Base-by-base conservation (phyloP, 2,888 invertebrate genomes). In the Spatulosminthurus flaviceps region DNA sequence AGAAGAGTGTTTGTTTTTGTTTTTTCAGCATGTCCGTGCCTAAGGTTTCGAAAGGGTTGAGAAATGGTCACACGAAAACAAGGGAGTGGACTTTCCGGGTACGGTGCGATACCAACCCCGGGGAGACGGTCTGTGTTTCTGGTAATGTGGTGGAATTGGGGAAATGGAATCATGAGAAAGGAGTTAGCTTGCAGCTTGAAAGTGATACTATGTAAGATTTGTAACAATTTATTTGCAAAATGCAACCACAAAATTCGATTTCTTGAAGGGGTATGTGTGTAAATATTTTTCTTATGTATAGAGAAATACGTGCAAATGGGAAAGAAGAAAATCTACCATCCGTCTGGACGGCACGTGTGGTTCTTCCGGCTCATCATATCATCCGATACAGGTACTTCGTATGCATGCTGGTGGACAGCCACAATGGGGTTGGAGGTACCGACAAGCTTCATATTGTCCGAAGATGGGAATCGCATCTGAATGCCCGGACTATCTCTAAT, bases 381-480 rank as follows among this genome's bases (percentile, higher is more conserved):
- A 89, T 95, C 13, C 89, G 90, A 66, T 87, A 81, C 79, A 82
- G 96, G 43, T 96, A 94, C 88, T 92, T 92, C 84, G 90, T 94
- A 81, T 93, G 93, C 87, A 89, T 92, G 69, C 86, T 92, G 21
- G 78, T 71, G 24, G 92, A 93, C 81, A 92, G 93, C 81, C 89
- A 89, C 71, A 87, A 89, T 78, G 89, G 90, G 80, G 87, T 87
- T n/a, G 87, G 87, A 80, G 87, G 87, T 81, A 87, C 88, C 81
- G 87, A 88, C 28, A 87, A 86, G 83, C 88, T 89, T 71, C 88
- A 92, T 13, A 89, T 93, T 80, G 91, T 95, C 19, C 90, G 93
- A 13, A 90, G 90, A 81, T 96, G 95, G 95, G 96, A 96, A 88
- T 93, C 94, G 0, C 91, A 92, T 86, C 88, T 93, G 83, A 88